Evolutionary conservation across 1,140 invertebrate species (phyloP), one percentile per base, ranked within the genome.

Genomic region (Lutraria rhynchaena): DNA sequence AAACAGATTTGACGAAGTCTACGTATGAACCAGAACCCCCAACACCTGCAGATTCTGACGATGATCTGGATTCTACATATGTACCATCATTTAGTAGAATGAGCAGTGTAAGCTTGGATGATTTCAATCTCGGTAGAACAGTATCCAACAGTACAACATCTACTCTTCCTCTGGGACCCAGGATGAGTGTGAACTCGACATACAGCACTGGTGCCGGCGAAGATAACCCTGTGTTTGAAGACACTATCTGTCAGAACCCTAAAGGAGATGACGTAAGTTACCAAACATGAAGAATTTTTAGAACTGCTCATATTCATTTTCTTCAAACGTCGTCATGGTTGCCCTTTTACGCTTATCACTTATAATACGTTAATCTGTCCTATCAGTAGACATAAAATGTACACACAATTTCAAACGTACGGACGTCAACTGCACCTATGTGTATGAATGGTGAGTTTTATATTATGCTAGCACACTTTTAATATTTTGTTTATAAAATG

Each of bases 51-150:
- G 83, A 81, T 33, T 87, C 85, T 5, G 82, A 84, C 61, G 83
- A 84, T 35, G 87, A 89, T 17, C 86, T 89, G 33, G 87, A 90
- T 63, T 83, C 84, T 5, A 65, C 82, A 15, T 76, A 84, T 41
- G 80, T 84, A 19, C 74, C 81, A 11, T 81, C 81, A 13, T 82
- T 84, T 69, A 84, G 82, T 60, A 74, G 83, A 13, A 78, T 78
- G 73, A 83, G 82, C 69, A 83, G 81, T 55, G 81, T 81, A 15
- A 84, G 83, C 58, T 70, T 81, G 35, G 84, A 85, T 60, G 83
- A 83, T 53, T 82, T 81, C 41, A 87, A 82, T 76, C 80, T 87
- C 57, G 86, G 78, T 29, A 69, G 84, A 46, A 85, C 84, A 33
- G 74, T 84, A 5, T 84, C 78, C 4, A 87, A 81, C 41, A 87